Evolutionary conservation across 1,140 invertebrate species (phyloP), one percentile per base, ranked within the genome.

Genomic region (Bombus polaris): DNA sequence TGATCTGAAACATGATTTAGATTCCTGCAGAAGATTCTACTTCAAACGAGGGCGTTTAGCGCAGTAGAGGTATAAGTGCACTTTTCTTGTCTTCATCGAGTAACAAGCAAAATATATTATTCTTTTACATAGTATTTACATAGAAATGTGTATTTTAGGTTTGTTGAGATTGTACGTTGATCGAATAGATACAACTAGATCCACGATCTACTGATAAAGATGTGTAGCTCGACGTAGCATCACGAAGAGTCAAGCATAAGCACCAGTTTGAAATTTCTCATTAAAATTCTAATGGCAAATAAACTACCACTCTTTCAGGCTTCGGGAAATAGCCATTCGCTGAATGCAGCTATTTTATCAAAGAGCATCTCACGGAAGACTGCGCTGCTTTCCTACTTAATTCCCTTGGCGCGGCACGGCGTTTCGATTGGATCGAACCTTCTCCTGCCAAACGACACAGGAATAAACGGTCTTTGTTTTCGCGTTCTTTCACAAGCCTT

Each of bases 391-490:
- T 35, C 12, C 28, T 37, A 44, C 18, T 78, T 78, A 77, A 62
- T 35, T 78, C 57, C 28, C 28, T 59, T 22, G 22, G 15, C 10
- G 32, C 75, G n/a, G 47, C 18, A 18, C 47, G 13, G 4, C 5
- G 35, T 72, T 28, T 32, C 68, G 35, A 73, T 81, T 81, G 37
- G 25, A 81, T 81, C 70, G 39, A 62, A 59, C 8, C 37, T 62
- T 59, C 37, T 18, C 8, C 25, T 42, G 15, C 25, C 65, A 53
- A 44, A 42, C 62, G n/a, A 25, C 32, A 35, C 42, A 35, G 4
- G 65, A 53, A 53, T 70, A 80, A 80, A 68, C 66, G 22, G 39
- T 18, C 70, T 73, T 81, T 81, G 80, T 81, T 73, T 81, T 73
- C 80, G n/a, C 68, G n/a, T 53, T 42, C 80, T 25, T 68, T n/a